Evolutionary conservation across 2,888 invertebrate genomes (phyloP).

Genomic region (Dasypolia templi): DNA sequence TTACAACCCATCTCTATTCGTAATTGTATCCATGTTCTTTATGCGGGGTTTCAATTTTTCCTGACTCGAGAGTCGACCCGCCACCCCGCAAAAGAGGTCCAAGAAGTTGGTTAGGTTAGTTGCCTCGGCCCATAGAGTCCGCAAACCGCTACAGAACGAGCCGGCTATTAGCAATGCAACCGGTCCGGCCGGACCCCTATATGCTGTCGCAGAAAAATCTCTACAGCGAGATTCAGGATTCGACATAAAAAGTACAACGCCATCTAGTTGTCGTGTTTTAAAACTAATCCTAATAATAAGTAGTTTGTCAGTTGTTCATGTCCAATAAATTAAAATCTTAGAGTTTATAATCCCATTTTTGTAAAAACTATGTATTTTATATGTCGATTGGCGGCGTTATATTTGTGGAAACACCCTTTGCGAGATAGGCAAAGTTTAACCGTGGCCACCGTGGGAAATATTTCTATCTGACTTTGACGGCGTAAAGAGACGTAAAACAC

Average conservation of each 20-base stretch:
- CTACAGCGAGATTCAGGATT: constrained; percentile 73
- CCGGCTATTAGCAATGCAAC: constrained; percentile 90
- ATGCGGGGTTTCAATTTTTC: constrained; percentile 88
- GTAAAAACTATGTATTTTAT: constrained; percentile 25
- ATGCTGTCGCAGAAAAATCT: constrained; percentile 56
- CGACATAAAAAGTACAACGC: constrained; percentile 55
- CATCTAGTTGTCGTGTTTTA: constrained; percentile 70
- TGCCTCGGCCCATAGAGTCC: constrained; percentile 91
- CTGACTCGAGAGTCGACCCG: constrained; percentile 87
- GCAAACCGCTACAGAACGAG: constrained; percentile 94
- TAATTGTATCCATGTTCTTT: constrained; percentile 28
- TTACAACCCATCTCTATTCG: too few relatives aligned
- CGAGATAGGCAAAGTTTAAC: constrained; percentile 37
- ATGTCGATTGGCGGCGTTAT: constrained; percentile 1
- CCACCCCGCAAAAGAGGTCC: constrained; percentile 88
- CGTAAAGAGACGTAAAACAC: neutral
- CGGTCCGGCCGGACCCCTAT: constrained; percentile 62
- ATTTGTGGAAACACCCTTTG: constrained; percentile 24
- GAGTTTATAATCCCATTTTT: constrained; percentile 14
- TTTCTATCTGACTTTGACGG: constrained; percentile 3
- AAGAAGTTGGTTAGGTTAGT: constrained; percentile 90
- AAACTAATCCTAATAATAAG: constrained; percentile 17
- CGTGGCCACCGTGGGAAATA: constrained; percentile 38
- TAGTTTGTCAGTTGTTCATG: neutral
- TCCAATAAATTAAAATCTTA: constrained; percentile 25